Base-by-base conservation (phyloP, 2,888 invertebrate genomes). In the Lithophane semibrunnea region DNA sequence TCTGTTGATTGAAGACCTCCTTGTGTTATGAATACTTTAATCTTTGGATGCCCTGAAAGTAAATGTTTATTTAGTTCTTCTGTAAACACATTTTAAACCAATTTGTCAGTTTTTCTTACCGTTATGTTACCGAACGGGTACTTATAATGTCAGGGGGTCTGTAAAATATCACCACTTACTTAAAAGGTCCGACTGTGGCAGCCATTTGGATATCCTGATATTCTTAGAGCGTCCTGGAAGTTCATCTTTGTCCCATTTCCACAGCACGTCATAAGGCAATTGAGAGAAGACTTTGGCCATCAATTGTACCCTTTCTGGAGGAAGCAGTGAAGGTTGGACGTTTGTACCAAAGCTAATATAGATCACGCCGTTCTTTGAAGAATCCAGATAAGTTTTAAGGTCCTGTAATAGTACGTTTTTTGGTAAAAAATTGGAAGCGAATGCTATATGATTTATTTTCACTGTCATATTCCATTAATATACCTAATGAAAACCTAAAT, bases 321-420 rank as follows among this genome's bases (percentile, higher is more conserved):
- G 92, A 65, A 96, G 83, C 1, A 87, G 54, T 1, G 91, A 89
- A 4, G 94, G 91, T 4, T 91, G 84, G 0, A 94, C 91, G 42
- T 94, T 95, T 2, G 96, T 93, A 0, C 96, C 96, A 73, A 96
- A 93, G 81, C 96, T 97, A 44, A 97, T 90, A 81, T 94, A 95
- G 3, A 97, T 92, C 0, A 96, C 95, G 0, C 96, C 96, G 18
- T 94, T 84, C 56, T 91, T 90, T 0, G 96, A 94, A 0, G 92
- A 91, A 63, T 95, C 93, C 2, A 96, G 77, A 75, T 92, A 95
- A 0, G 81, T 72, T 77, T 95, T 87, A 0, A 96, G 85, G 21
- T 94, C 94, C 94, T 95, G 37, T 18, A 69, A 67, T 29, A 29
- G n/a, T 12, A 37, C 0, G 0, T 10, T 12, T 21, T 16, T 16